These are phyloP conservation scores for Polydrusus cervinus DNA, from an alignment of 2,888 invertebrate genomes.

Conservation along the genomic window DNA sequence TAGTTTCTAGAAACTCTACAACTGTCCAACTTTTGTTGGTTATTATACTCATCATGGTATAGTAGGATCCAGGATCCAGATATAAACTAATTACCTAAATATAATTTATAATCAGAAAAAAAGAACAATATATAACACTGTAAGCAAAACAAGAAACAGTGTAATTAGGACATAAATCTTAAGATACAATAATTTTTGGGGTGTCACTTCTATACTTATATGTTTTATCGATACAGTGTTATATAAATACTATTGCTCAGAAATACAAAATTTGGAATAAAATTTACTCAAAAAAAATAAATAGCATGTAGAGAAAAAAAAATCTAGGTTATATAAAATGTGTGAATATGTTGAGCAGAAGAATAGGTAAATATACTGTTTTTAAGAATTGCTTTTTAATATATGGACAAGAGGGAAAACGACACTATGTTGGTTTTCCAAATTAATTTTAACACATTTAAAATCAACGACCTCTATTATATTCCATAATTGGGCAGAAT, in stretches of 20 bases:
- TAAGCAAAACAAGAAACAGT: too few relatives aligned
- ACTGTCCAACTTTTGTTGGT: not conserved
- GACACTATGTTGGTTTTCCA: not conserved
- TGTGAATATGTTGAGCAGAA: not conserved
- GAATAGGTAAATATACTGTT: not conserved
- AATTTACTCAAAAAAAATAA: too few relatives aligned
- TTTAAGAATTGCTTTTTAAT: not conserved
- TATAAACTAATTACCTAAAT: not conserved
- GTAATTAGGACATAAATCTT: too few relatives aligned
- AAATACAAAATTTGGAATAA: too few relatives aligned
- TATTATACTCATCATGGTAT: too few relatives aligned
- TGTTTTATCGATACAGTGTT: too few relatives aligned
- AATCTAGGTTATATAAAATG: not conserved
- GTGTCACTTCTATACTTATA: too few relatives aligned
- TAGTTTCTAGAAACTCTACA: not conserved
- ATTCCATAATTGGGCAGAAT: not conserved
- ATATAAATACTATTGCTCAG: too few relatives aligned
- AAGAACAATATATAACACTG: too few relatives aligned
- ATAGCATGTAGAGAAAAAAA: too few relatives aligned
- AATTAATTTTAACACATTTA: not conserved
- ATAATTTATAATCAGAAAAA: not conserved
- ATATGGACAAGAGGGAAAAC: not conserved
- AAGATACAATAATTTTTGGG: too few relatives aligned
- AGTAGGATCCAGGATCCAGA: too few relatives aligned
- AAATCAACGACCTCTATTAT: not conserved